phyloP scores from a whole-genome alignment of 2,888 invertebrate genomes.

The Drosophila stalkeri region DNA sequence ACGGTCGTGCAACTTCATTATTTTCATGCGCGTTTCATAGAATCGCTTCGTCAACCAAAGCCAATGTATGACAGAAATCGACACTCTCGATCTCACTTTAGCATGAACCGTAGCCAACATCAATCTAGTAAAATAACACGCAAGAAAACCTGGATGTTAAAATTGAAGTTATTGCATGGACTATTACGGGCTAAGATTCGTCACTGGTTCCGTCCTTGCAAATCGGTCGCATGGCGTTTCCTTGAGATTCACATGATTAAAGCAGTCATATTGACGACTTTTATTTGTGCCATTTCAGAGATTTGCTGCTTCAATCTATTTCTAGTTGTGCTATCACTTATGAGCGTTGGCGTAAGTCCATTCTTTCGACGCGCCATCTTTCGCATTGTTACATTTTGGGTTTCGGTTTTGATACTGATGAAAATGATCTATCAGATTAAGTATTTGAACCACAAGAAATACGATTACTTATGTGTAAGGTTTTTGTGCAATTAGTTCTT shows the following conservation, averaged over 20 bases:
- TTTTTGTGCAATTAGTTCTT: neutral
- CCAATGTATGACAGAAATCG: constrained; percentile 4
- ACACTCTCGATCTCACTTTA: neutral
- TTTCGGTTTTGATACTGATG: constrained; percentile 92
- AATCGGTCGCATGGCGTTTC: constrained; percentile 89
- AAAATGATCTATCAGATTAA: constrained; percentile 99
- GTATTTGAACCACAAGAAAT: constrained; percentile 91
- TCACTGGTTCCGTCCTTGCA: constrained; percentile 64
- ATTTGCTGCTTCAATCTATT: constrained; percentile 94
- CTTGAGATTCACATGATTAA: constrained; percentile 97
- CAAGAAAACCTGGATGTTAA: constrained; percentile 21
- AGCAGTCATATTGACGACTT: constrained; percentile 92
- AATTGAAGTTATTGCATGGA: constrained; percentile 30
- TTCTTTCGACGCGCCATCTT: constrained; percentile 90
- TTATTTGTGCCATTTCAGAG: constrained; percentile 90
- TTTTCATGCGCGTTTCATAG: constrained; percentile 97
- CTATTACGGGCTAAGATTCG: constrained; percentile 50
- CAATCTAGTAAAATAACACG: neutral
- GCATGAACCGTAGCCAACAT: neutral
- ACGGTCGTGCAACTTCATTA: constrained; percentile 99
- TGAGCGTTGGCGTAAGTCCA: constrained; percentile 90
- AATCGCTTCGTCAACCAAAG: constrained; percentile 80
- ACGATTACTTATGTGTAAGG: constrained; percentile 92
- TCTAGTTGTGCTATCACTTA: constrained; percentile 90
- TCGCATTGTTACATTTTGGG: constrained; percentile 90